Evolutionary conservation across 1,140 invertebrate genomes (phyloP).

Genomic region (Drosophila paulistorum): DNA sequence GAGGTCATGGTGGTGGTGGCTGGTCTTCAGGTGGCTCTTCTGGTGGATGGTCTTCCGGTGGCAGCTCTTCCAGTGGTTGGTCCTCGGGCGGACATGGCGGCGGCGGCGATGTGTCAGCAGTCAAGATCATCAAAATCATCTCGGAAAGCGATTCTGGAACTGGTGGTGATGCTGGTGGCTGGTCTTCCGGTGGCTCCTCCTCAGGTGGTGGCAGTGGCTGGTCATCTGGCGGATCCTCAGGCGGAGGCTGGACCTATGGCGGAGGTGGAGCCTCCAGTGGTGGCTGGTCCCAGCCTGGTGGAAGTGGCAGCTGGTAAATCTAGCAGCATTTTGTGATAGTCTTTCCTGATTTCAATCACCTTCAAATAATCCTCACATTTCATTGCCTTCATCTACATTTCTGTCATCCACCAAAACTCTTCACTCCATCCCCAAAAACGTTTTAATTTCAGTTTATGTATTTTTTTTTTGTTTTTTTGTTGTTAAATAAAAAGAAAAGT

Average conservation of each 20-base stretch:
- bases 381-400: constrained; percentile 33
- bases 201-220: constrained; percentile 24
- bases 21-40: constrained; percentile 45
- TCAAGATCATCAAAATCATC: constrained; percentile 70
- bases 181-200: constrained; percentile 32
- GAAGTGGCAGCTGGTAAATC: constrained; percentile 60
- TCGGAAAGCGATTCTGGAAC: constrained; percentile 48
- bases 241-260: constrained; percentile 38
- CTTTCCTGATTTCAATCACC: background rate
- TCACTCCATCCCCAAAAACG: constrained; percentile 3
- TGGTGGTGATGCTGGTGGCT: constrained; percentile 44
- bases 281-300: constrained; percentile 50
- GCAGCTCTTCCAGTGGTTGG: constrained; percentile 45
- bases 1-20: constrained; percentile 39
- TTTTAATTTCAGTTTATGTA: constrained; percentile 11
- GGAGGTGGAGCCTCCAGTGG: constrained; percentile 28
- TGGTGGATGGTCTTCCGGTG: constrained; percentile 53
- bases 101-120: constrained; percentile 50
- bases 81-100: constrained; percentile 47
- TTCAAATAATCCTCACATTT: constrained; percentile 16
- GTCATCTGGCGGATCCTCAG: constrained; percentile 24
- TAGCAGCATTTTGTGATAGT: constrained; percentile 49
- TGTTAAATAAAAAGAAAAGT: constrained; percentile 68
- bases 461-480: constrained; percentile 30
- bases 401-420: constrained; percentile 26